Evolutionary conservation across 2,888 invertebrate species (phyloP).

Genomic region (Caenorhabditis macrosperma): DNA sequence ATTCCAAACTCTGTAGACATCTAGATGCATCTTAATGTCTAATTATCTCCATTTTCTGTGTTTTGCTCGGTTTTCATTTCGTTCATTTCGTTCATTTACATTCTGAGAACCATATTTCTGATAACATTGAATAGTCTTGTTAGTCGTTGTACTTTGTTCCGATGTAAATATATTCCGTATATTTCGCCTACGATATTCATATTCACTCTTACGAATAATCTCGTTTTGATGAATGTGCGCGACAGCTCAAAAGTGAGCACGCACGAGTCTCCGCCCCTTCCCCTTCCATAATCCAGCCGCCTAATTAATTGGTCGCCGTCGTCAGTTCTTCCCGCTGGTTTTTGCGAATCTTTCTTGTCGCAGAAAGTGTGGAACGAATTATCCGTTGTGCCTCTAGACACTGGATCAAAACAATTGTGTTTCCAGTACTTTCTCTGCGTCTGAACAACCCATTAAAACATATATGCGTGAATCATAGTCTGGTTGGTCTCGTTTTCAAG

Average conservation of each 20-base stretch:
- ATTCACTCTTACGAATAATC: slow-evolving; percentile 13
- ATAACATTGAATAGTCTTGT: slow-evolving; percentile 2
- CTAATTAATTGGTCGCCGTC: slow-evolving; percentile 31
- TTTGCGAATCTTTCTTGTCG: background rate
- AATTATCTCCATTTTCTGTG: background rate
- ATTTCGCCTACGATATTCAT: background rate
- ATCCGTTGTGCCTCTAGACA: background rate
- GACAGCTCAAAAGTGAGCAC: slow-evolving; percentile 2
- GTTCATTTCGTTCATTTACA: background rate
- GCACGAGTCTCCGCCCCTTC: slow-evolving; percentile 5
- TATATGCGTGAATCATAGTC: background rate
- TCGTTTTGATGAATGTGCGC: slow-evolving; percentile 9
- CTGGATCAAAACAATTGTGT: background rate
- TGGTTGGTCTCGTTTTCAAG: background rate
- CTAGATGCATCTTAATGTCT: no score
- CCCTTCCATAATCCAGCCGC: slow-evolving; percentile 7
- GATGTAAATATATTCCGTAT: slow-evolving; percentile 7
- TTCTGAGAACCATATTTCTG: background rate
- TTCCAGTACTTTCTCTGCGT: background rate
- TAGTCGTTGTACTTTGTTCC: slow-evolving; percentile 4
- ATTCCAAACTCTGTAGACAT: no score
- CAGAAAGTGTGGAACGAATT: background rate
- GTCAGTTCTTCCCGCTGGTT: background rate
- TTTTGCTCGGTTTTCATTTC: background rate
- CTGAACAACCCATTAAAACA: background rate